Conservation (phyloP, 2,888 invertebrate genomes). For the Nymphalis c-album region DNA sequence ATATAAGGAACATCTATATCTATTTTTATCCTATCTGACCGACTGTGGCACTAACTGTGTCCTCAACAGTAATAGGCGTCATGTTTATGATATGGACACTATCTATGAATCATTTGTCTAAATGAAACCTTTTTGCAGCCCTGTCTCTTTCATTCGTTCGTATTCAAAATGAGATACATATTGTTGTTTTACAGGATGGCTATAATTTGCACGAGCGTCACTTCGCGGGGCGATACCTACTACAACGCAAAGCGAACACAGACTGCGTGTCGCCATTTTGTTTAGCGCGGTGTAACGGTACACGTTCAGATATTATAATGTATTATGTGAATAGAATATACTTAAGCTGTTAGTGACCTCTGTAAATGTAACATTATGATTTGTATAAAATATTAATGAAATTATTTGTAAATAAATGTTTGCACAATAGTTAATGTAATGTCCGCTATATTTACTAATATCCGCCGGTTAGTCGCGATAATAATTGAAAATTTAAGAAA, state of each 20-base stretch:
- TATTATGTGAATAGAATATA: too few species aligned
- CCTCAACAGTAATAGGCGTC: constrained; percentile 17
- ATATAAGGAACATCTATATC: neutral
- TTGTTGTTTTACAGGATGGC: constrained; percentile 3
- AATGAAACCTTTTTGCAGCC: neutral
- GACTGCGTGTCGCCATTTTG: constrained; percentile 25
- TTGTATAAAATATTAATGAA: too few species aligned
- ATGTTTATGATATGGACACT: constrained; percentile 13
- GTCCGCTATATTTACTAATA: too few species aligned
- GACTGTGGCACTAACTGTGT: constrained; percentile 3
- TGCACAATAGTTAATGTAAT: too few species aligned
- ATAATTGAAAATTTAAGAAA: too few species aligned
- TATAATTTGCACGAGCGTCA: constrained; percentile 16
- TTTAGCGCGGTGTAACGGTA: neutral
- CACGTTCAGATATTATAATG: neutral
- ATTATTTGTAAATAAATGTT: too few species aligned
- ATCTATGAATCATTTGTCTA: neutral
- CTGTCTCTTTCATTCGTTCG: neutral
- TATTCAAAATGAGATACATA: constrained; percentile 1
- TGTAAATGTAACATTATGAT: too few species aligned
- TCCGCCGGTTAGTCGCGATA: too few species aligned
- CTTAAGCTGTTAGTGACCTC: too few species aligned
- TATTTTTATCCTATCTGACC: neutral
- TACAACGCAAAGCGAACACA: constrained; percentile 5
- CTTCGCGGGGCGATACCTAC: constrained; percentile 4